Evolutionary conservation across 2,888 invertebrate genomes (phyloP).

Genomic region (Steromphala cineraria): DNA sequence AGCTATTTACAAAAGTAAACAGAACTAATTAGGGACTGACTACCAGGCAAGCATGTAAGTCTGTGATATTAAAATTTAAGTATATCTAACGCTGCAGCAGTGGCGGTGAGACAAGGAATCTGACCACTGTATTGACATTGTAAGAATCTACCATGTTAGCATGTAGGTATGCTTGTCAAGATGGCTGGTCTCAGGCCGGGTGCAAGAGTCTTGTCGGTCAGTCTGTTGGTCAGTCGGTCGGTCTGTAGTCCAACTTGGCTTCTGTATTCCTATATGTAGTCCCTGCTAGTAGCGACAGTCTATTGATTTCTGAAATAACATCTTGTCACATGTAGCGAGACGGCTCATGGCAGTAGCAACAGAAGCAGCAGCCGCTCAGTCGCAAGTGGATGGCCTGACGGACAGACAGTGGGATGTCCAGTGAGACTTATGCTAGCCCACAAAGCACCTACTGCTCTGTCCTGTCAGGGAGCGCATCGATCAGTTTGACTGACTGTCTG

Average conservation of each 20-base stretch:
- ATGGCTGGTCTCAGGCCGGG: neutral
- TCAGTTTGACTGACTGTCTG: neutral
- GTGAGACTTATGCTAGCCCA: too few species aligned
- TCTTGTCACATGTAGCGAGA: conserved; percentile 13
- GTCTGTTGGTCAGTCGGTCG: neutral
- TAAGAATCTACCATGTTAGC: neutral
- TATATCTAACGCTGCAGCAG: neutral
- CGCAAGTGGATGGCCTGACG: too few species aligned
- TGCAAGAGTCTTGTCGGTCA: neutral
- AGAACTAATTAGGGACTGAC: neutral
- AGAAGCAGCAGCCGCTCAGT: too few species aligned
- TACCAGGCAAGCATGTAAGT: neutral
- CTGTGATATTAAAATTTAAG: conserved; percentile 7
- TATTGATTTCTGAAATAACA: conserved; percentile 18
- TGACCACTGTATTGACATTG: neutral
- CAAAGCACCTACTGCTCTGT: too few species aligned
- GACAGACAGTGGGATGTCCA: too few species aligned
- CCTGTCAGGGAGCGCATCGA: neutral
- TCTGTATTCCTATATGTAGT: conserved; percentile 16
- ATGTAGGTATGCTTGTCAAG: neutral
- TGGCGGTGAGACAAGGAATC: neutral
- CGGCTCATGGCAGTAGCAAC: too few species aligned
- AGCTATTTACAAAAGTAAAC: neutral
- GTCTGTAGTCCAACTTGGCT: conserved; percentile 11
- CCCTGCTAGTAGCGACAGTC: conserved; percentile 6